A percentile compares a stretch with the other conserved stretches of the same genome.
Conservation (phyloP, 2,113 vertebrate species). For the Galbula dea region DNA sequence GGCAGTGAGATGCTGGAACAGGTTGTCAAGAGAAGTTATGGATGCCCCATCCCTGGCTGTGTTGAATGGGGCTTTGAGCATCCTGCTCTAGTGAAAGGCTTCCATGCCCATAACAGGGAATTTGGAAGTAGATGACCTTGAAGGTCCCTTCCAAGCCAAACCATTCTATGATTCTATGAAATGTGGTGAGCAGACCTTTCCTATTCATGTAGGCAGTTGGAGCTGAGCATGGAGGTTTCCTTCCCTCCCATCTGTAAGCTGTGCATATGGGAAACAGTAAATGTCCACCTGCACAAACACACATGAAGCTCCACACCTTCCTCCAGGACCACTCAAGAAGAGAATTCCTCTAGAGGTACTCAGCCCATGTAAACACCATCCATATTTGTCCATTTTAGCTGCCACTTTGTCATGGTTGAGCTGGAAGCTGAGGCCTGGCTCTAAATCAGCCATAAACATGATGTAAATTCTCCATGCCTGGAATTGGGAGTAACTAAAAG, state of each 20-base stretch:
- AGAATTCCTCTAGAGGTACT: background rate
- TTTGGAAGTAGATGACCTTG: no score
- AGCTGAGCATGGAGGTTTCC: background rate
- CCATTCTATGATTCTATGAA: no score
- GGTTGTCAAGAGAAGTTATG: background rate
- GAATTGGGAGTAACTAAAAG: background rate
- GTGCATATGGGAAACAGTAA: background rate
- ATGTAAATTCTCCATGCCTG: background rate
- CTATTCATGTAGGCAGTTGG: background rate
- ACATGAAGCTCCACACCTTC: background rate
- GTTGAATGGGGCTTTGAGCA: background rate
- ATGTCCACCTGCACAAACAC: background rate
- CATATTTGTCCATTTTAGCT: background rate
- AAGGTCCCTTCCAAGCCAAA: no score
- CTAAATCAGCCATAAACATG: background rate
- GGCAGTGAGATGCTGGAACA: background rate
- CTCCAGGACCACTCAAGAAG: background rate
- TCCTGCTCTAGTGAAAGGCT: background rate
- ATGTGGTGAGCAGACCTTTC: background rate
- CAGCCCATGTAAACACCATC: background rate
- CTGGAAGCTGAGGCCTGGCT: background rate
- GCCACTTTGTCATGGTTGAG: background rate
- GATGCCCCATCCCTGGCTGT: background rate
- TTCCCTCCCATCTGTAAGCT: background rate
- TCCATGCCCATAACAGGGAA: no score